Base-by-base conservation (phyloP, 1,140 invertebrate species). In the Leptinotarsa lineolata region DNA sequence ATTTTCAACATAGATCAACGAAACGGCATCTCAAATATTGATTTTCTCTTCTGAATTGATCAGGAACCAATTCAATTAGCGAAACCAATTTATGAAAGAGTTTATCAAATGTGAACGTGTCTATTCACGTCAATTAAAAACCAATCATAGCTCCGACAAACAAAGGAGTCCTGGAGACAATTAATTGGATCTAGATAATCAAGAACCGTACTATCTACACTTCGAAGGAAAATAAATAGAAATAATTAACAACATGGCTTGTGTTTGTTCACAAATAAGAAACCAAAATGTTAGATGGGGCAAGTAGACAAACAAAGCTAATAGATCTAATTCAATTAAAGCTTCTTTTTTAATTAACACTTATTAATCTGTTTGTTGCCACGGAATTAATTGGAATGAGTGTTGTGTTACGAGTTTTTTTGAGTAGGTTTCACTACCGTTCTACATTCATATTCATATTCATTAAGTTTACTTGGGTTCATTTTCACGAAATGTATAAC, bases 301-400 rank as follows among this genome's bases (percentile, higher is more conserved):
- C 68, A 58, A 20, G 68, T 48, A 15, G 21, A 59, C 60, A 65
- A 65, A 71, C 70, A 64, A 44, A n/a, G 61, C 70, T 71, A 71
- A 71, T 71, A 63, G 70, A 64, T 71, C 70, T 71, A 71, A 71
- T 71, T 71, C 46, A 71, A 71, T 71, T 71, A 71, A 71, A 71
- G 70, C 61, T 71, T 22, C 70, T 46, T 20, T 48, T 46, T 48
- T 59, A 71, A 71, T 71, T 71, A 71, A 63, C 70, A 71, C 70
- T 71, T 71, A 71, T 71, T 71, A 71, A 71, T 63, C 63, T 63
- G 70, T 71, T 61, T 71, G 70, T 63, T 71, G 30, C 45, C 22
- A 48, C 30, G 15, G 70, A 63, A 63, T 61, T 61, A 71, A 71
- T 71, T 71, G 54, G 54, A 64, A 63, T 54, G 48, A 54, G 48